A percentile compares a stretch with the other conserved stretches of the same genome.
Evolutionary conservation across 2,113 vertebrate species (phyloP).

Genomic region (Anoura caudifer): DNA sequence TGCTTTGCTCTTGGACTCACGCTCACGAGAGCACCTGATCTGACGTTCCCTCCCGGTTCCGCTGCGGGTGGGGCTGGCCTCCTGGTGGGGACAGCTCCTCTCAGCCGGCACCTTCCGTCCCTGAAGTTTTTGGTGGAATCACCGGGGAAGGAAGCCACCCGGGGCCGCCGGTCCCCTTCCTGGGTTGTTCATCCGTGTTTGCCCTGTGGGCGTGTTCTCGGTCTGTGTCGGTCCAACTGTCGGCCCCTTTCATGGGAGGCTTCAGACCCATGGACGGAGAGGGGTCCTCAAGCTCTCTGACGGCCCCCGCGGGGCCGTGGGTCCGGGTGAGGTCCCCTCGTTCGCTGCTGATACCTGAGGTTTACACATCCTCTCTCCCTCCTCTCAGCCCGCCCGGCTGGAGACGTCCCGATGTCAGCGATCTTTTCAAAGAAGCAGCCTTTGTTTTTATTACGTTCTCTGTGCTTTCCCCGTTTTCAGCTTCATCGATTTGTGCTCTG

Average conservation of each 20-base stretch:
- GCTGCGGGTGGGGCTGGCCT: fast-evolving
- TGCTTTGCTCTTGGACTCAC: no score
- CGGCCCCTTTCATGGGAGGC: no score
- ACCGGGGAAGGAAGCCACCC: background rate
- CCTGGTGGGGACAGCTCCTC: fast-evolving
- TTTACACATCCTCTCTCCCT: background rate
- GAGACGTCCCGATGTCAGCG: background rate
- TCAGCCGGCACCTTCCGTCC: fast-evolving
- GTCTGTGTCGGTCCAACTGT: no score
- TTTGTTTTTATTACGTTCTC: background rate
- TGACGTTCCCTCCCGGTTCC: background rate
- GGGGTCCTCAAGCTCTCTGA: fast-evolving
- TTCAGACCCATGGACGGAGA: background rate
- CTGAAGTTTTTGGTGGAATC: background rate
- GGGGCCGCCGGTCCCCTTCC: no score
- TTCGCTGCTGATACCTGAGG: background rate
- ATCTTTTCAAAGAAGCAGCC: background rate
- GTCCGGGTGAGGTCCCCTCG: background rate
- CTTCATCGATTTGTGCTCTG: background rate
- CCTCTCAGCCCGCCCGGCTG: background rate
- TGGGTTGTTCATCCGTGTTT: no score
- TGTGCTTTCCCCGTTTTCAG: background rate
- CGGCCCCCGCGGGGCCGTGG: fast-evolving
- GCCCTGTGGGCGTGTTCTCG: no score
- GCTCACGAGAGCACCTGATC: background rate